Conservation (phyloP, 2,888 invertebrate species). For the Eupeodes luniger region DNA sequence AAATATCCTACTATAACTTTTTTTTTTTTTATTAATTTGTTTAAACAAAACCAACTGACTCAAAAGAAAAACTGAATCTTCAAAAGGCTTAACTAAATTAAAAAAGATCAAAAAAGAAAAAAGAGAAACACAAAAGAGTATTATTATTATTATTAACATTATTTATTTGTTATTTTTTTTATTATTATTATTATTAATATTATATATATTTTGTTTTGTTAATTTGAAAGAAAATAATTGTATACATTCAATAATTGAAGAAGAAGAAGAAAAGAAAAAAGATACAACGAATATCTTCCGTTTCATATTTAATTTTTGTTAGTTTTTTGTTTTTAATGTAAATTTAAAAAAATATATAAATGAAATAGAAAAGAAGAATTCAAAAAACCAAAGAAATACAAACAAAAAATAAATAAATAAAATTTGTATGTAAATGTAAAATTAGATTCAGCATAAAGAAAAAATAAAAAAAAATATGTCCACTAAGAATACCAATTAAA, state of each 20-base stretch:
- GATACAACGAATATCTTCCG: conserved; percentile 74
- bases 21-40: conserved; percentile 18
- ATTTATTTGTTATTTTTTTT: conserved; percentile 68
- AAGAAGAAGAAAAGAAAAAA: conserved; percentile 39
- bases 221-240: conserved; percentile 53
- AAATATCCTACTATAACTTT: conserved; percentile 63
- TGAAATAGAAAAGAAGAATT: conserved; percentile 64
- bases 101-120: conserved; percentile 71
- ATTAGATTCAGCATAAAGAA: conserved; percentile 41
- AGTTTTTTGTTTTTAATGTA: conserved; percentile 62
- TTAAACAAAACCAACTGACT: conserved; percentile 52
- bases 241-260: conserved; percentile 52
- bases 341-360: conserved; percentile 38
- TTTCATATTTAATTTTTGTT: conserved; percentile 62
- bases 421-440: conserved; percentile 70
- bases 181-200: conserved; percentile 61
- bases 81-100: conserved; percentile 74
- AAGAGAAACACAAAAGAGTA: conserved; percentile 74
- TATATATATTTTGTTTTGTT: conserved; percentile 72
- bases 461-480: conserved; percentile 54
- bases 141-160: conserved; percentile 75
- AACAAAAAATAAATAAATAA: conserved; percentile 33
- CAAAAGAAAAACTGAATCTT: conserved; percentile 50
- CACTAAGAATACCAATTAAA: conserved; percentile 61
- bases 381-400: conserved; percentile 60